Evolutionary conservation across 2,888 invertebrate species (phyloP).

Genomic region (Hemaris fuciformis): DNA sequence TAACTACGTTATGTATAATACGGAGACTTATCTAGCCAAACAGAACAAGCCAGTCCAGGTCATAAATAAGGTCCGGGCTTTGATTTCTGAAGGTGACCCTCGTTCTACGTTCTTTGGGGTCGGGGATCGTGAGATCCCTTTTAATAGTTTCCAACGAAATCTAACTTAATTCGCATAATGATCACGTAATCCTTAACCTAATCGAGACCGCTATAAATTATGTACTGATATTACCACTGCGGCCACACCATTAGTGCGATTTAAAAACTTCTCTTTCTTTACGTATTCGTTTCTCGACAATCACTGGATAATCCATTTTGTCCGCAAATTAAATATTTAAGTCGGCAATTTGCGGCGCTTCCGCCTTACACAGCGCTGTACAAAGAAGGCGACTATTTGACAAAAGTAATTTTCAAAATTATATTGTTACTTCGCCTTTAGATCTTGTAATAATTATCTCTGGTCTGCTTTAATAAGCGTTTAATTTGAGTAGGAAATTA

Average conservation of each 20-base stretch:
- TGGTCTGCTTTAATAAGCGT: conserved; percentile 68
- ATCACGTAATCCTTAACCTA: conserved; percentile 60
- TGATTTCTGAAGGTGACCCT: conserved; percentile 76
- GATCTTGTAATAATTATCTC: conserved; percentile 74
- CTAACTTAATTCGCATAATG: conserved; percentile 69
- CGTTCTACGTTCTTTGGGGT: conserved; percentile 58
- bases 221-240: conserved; percentile 30
- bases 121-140: conserved; percentile 63
- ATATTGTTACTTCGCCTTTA: conserved; percentile 71
- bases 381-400: conserved; percentile 66
- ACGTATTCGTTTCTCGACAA: conserved; percentile 55
- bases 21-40: conserved; percentile 68
- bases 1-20: conserved; percentile 70
- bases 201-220: conserved; percentile 50
- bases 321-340: conserved; percentile 73
- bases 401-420: conserved; percentile 72
- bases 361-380: conserved; percentile 58
- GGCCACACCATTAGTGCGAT: background rate
- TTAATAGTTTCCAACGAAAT: conserved; percentile 71
- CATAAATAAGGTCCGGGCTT: conserved; percentile 75
- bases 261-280: conserved; percentile 9
- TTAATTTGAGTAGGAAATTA: conserved; percentile 70
- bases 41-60: conserved; percentile 60
- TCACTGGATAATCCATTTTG: conserved; percentile 67
- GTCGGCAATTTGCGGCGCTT: conserved; percentile 70